phyloP scores from a whole-genome alignment of 2,888 invertebrate species.

The Tupiocoris notatus region DNA sequence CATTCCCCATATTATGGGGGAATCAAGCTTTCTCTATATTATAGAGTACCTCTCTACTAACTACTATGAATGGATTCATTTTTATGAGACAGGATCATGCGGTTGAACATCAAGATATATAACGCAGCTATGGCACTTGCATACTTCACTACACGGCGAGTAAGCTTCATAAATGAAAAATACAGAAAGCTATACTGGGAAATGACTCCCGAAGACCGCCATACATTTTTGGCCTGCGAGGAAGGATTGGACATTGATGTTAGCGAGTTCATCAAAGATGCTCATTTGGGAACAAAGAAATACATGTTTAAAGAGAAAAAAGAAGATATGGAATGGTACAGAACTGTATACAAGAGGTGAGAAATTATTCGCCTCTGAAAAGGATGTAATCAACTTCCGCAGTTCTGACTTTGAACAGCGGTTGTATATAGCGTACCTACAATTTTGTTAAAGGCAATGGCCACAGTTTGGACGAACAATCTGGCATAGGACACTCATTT shows the following conservation, averaged over 20 bases:
- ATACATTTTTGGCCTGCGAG: constrained; percentile 1
- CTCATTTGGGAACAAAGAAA: background rate
- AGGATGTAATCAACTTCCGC: too few relatives aligned
- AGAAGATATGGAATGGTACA: constrained; percentile 1
- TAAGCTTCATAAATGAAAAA: constrained; percentile 23
- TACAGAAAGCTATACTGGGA: constrained; percentile 2
- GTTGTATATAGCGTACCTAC: too few relatives aligned
- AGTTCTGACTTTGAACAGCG: too few relatives aligned
- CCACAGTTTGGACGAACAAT: too few relatives aligned
- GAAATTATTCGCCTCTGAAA: too few relatives aligned
- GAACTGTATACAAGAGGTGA: background rate
- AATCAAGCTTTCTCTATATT: too few relatives aligned
- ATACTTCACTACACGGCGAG: constrained; percentile 12
- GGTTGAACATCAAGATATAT: constrained; percentile 34
- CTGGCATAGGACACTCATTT: too few relatives aligned
- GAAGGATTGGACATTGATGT: background rate
- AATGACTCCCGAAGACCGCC: background rate
- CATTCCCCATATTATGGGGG: background rate
- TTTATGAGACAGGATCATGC: background rate
- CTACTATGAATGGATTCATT: too few relatives aligned
- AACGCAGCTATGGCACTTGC: constrained; percentile 24
- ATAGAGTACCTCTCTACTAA: too few relatives aligned
- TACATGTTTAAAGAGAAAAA: constrained; percentile 16
- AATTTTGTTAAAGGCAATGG: too few relatives aligned
- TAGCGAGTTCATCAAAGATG: background rate